Evolutionary conservation across 2,888 invertebrate genomes (phyloP).

Genomic region (Lydus trimaculatus): DNA sequence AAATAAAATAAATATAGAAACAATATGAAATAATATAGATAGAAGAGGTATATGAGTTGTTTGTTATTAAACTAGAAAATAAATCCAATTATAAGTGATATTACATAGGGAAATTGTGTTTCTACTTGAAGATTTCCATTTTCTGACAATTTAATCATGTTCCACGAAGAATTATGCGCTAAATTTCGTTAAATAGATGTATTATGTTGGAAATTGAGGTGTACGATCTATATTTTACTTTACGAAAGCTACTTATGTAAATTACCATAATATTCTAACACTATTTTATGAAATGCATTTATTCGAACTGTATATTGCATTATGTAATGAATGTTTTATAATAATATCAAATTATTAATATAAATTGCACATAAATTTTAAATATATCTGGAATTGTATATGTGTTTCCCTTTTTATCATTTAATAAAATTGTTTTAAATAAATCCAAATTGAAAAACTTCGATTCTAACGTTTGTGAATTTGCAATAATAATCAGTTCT

Average conservation of each 20-base stretch:
- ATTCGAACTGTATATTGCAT: conserved; percentile 11
- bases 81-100: neutral
- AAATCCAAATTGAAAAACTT: conserved; percentile 9
- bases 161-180: conserved; percentile 23
- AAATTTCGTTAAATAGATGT: conserved; percentile 11
- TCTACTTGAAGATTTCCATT: conserved; percentile 25
- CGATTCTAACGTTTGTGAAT: neutral
- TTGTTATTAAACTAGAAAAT: neutral
- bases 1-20: neutral
- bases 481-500: no score
- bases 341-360: neutral
- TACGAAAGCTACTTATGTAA: conserved; percentile 17
- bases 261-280: conserved; percentile 17
- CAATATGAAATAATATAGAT: neutral
- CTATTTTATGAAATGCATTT: conserved; percentile 13
- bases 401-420: no score
- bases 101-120: neutral
- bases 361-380: neutral
- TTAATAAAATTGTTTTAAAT: no score
- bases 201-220: neutral
- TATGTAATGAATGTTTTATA: conserved; percentile 10
- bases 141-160: conserved; percentile 24
- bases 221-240: neutral
- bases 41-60: neutral
- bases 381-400: no score